Conservation (phyloP, 2,113 vertebrate species). For the Oreotrochilus melanogaster region DNA sequence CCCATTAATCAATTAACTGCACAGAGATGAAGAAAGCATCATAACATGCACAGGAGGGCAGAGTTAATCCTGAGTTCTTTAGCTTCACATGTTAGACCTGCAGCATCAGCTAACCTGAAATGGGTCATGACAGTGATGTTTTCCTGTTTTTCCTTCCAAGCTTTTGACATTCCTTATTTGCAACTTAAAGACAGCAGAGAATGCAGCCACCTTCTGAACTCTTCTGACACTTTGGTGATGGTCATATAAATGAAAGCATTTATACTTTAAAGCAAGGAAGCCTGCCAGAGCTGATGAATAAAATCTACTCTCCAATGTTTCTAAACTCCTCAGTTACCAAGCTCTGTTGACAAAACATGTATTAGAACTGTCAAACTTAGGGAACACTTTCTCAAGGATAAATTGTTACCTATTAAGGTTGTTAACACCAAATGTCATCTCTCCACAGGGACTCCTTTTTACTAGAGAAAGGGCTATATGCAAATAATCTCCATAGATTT, state of each 20-base stretch:
- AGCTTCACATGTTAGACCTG: neutral
- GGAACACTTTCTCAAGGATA: neutral
- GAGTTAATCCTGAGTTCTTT: neutral
- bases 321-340: conserved; percentile 13
- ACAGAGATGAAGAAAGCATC: neutral
- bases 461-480: neutral
- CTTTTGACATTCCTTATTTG: neutral
- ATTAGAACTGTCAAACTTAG: neutral
- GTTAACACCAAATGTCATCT: neutral
- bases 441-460: neutral
- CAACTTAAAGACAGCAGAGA: neutral
- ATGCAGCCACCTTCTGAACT: conserved; percentile 7
- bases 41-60: neutral
- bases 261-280: neutral
- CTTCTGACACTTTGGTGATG: neutral
- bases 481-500: neutral
- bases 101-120: neutral
- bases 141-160: neutral
- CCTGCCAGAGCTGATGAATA: neutral
- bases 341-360: conserved; percentile 26
- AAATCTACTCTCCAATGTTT: conserved; percentile 3
- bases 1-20: neutral
- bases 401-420: neutral
- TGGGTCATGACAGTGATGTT: neutral
- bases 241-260: conserved; percentile 24